Percentiles rank a stretch among this genome's conserved stretches.
These are phyloP conservation scores for Argopecten irradians DNA, from an alignment of 1,140 invertebrate species.

Conservation along the genomic window DNA sequence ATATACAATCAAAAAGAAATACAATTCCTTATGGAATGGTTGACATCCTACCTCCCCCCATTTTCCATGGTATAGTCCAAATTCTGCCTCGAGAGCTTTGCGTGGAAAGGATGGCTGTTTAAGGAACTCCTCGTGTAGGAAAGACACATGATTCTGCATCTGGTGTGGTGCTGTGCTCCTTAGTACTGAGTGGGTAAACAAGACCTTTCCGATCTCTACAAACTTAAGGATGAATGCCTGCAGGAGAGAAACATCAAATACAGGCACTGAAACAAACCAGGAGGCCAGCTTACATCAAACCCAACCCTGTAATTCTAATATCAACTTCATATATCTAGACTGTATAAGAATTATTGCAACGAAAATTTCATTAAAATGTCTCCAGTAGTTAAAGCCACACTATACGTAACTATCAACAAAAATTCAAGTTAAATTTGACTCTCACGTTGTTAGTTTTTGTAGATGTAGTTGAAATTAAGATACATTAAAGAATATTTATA, in stretches of 20 bases:
- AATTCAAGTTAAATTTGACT: no score
- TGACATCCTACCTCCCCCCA: slow-evolving; percentile 86
- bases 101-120: slow-evolving; percentile 98
- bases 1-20: neutral
- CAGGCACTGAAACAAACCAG: neutral
- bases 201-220: slow-evolving; percentile 95
- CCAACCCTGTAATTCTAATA: neutral
- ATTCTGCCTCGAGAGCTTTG: slow-evolving; percentile 97
- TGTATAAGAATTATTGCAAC: no score
- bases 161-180: slow-evolving; percentile 76
- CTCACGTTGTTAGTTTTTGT: no score
- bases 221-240: slow-evolving; percentile 94
- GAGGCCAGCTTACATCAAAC: neutral
- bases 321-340: neutral
- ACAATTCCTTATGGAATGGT: neutral
- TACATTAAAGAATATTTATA: no score
- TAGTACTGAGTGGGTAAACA: slow-evolving; percentile 79
- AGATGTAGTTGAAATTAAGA: no score
- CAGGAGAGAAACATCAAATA: slow-evolving; percentile 35
- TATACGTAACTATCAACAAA: no score
- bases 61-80: slow-evolving; percentile 93
- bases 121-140: slow-evolving; percentile 99
- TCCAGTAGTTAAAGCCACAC: no score
- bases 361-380: no score
- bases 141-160: slow-evolving; percentile 81